Conservation (phyloP, 2,797 vertebrate species). For the Hippopotamyrus pictus region DNA sequence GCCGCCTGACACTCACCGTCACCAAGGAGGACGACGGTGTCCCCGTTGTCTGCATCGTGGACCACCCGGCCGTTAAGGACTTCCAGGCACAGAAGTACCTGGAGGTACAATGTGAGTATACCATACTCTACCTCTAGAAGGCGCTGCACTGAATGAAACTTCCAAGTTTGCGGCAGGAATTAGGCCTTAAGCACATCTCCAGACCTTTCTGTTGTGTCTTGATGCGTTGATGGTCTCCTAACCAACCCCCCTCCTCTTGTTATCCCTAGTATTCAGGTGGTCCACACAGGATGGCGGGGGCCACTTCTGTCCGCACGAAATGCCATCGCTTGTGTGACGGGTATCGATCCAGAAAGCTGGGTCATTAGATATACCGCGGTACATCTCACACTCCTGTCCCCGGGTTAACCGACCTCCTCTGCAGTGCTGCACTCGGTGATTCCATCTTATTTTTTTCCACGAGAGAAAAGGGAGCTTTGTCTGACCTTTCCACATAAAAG, state of each 20-base stretch:
- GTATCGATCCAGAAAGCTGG: background rate
- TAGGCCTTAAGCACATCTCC: background rate
- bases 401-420: conserved; percentile 29
- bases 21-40: conserved; percentile 83
- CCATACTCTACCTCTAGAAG: background rate
- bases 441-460: conserved; percentile 14
- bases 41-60: conserved; percentile 83
- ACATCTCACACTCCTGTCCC: background rate
- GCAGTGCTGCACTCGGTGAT: conserved; percentile 25
- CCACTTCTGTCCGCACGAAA: background rate
- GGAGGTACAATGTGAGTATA: conserved; percentile 93
- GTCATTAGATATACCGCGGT: background rate
- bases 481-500: conserved; percentile 54
- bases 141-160: background rate
- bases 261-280: background rate
- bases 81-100: conserved; percentile 86
- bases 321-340: background rate
- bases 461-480: conserved; percentile 37
- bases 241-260: background rate
- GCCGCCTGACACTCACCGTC: conserved; percentile 80
- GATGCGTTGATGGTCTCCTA: background rate
- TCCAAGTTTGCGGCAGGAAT: background rate
- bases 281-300: background rate
- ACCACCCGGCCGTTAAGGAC: conserved; percentile 92
- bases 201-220: background rate